phyloP scores from a whole-genome alignment of 2,888 invertebrate genomes.

The Amphipyra tragopoginis region DNA sequence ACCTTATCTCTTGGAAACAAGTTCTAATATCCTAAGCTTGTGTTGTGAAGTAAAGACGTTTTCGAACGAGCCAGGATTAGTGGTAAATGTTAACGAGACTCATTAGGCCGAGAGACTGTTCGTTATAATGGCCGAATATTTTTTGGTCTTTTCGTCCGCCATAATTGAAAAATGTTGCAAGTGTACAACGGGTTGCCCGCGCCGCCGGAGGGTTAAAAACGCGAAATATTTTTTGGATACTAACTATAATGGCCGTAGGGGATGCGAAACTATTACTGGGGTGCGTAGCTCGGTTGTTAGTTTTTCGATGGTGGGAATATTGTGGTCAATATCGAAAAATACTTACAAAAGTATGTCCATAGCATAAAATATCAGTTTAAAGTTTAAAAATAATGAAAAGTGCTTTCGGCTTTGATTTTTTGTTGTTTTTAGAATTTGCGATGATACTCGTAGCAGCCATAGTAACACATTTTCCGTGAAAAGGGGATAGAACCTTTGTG shows the following conservation, averaged over 20 bases:
- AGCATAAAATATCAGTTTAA: too few species aligned
- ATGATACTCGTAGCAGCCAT: too few species aligned
- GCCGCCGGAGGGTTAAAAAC: slow-evolving; percentile 13
- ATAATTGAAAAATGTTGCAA: slow-evolving; percentile 56
- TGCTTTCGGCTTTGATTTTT: too few species aligned
- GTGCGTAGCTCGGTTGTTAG: too few species aligned
- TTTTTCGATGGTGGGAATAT: too few species aligned
- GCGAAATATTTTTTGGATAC: slow-evolving; percentile 33
- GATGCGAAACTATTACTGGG: not conserved
- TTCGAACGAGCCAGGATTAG: slow-evolving; percentile 60
- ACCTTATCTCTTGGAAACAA: slow-evolving; percentile 29
- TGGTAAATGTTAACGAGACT: slow-evolving; percentile 68
- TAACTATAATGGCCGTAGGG: slow-evolving; percentile 30
- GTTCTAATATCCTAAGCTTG: slow-evolving; percentile 43
- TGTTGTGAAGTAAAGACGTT: slow-evolving; percentile 50
- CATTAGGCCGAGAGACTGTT: slow-evolving; percentile 63
- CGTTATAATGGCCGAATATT: slow-evolving; percentile 46
- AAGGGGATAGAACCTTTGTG: too few species aligned
- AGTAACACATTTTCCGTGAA: too few species aligned
- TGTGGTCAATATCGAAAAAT: too few species aligned
- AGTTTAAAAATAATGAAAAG: too few species aligned
- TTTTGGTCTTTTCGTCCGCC: slow-evolving; percentile 40
- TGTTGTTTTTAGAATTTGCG: too few species aligned
- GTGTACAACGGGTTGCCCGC: slow-evolving; percentile 18
- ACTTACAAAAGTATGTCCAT: too few species aligned